phyloP scores from a whole-genome alignment of 2,113 vertebrate genomes.

The Poeciliopsis occidentalis region DNA sequence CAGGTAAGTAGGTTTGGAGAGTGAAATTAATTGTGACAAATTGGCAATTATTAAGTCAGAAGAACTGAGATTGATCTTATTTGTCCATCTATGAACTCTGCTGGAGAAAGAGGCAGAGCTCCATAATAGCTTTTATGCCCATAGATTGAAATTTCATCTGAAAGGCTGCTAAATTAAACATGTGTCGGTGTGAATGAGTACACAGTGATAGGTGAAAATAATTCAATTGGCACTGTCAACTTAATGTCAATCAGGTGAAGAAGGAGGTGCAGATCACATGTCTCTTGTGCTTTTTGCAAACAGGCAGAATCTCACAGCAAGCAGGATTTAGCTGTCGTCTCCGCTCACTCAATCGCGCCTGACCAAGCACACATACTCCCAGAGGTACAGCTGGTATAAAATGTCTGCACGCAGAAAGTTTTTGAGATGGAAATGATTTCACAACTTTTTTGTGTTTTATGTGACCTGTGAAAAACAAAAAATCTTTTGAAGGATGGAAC shows the following conservation, averaged over 20 bases:
- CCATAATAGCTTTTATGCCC: slow-evolving; percentile 47
- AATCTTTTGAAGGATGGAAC: background rate
- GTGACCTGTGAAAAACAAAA: background rate
- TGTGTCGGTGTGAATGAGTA: slow-evolving; percentile 25
- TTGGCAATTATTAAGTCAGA: slow-evolving; percentile 64
- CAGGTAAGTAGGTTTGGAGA: slow-evolving; percentile 48
- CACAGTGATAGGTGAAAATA: slow-evolving; percentile 25
- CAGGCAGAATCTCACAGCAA: slow-evolving; percentile 4
- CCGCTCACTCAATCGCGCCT: slow-evolving; percentile 2
- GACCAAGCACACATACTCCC: slow-evolving; percentile 1
- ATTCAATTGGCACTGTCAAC: slow-evolving; percentile 32
- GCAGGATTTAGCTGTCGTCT: slow-evolving; percentile 1
- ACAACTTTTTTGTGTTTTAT: background rate
- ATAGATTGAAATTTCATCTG: slow-evolving; percentile 52
- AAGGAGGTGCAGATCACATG: slow-evolving; percentile 12
- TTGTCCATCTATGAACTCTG: slow-evolving; percentile 51
- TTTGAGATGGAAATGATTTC: background rate
- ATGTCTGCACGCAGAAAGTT: background rate
- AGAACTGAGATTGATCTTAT: slow-evolving; percentile 64
- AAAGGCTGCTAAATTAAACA: slow-evolving; percentile 58
- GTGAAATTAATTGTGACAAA: slow-evolving; percentile 73
- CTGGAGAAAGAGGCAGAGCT: slow-evolving; percentile 32
- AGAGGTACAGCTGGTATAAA: background rate
- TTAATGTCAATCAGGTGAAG: slow-evolving; percentile 34
- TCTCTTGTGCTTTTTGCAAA: slow-evolving; percentile 1